A percentile compares a stretch with the other conserved stretches of the same genome.
These are phyloP conservation scores for Osmerus eperlanus DNA, from an alignment of 2,113 vertebrate genomes.

Conservation along the genomic window DNA sequence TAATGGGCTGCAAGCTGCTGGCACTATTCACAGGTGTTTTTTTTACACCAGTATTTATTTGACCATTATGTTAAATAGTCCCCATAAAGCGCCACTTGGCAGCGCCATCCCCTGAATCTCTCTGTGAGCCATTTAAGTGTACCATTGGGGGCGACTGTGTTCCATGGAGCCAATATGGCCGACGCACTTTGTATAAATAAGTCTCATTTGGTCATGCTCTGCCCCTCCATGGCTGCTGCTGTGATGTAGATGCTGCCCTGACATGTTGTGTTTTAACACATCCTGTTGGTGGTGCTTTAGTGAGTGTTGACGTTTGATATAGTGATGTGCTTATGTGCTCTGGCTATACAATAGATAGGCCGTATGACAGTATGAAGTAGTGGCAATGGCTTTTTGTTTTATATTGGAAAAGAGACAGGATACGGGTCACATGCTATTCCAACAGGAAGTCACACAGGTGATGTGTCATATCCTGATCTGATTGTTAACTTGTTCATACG, in stretches of 20 bases:
- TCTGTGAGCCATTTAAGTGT: constrained; percentile 68
- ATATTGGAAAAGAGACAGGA: too few relatives aligned
- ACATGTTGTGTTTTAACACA: constrained; percentile 22
- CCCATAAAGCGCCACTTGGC: constrained; percentile 72
- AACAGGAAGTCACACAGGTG: too few relatives aligned
- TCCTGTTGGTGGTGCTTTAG: constrained; percentile 11
- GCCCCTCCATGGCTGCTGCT: constrained; percentile 20
- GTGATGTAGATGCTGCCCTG: constrained; percentile 24
- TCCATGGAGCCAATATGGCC: constrained; percentile 57
- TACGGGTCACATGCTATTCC: too few relatives aligned
- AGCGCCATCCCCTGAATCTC: constrained; percentile 64
- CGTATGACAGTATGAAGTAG: too few relatives aligned
- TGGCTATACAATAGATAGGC: too few relatives aligned
- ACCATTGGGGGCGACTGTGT: constrained; percentile 63
- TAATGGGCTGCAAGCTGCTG: constrained; percentile 56
- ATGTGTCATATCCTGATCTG: too few relatives aligned
- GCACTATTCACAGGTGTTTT: constrained; percentile 60
- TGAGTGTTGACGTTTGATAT: constrained; percentile 10
- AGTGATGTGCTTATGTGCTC: not conserved
- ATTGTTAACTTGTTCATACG: too few relatives aligned
- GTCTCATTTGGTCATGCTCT: constrained; percentile 46
- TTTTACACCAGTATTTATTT: constrained; percentile 75
- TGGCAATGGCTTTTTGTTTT: too few relatives aligned
- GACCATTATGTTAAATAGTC: constrained; percentile 77
- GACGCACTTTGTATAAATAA: constrained; percentile 63